Conservation (phyloP, 1,140 invertebrate species). For the Trialeurodes vaporariorum region DNA sequence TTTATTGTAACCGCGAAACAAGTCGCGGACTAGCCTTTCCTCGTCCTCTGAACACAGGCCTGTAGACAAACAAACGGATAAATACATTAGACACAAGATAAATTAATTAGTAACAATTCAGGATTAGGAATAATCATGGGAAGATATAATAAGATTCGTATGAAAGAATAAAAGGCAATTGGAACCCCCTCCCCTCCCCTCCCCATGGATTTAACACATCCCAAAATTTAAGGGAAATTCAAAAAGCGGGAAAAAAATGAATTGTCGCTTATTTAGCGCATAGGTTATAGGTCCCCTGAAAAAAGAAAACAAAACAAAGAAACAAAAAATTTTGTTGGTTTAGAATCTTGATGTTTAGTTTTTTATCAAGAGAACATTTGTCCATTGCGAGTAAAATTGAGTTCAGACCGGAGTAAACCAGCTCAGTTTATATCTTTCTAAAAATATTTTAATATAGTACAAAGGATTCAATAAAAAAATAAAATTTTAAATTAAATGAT, state of each 20-base stretch:
- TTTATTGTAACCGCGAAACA: slow-evolving; percentile 98
- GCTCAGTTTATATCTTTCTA: too few relatives aligned
- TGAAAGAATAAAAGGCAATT: slow-evolving; percentile 4
- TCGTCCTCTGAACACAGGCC: slow-evolving; percentile 82
- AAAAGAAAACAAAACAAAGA: too few relatives aligned
- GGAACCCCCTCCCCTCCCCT: too few relatives aligned
- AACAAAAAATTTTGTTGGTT: too few relatives aligned
- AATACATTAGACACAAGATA: slow-evolving; percentile 26
- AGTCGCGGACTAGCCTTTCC: slow-evolving; percentile 85
- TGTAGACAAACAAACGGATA: slow-evolving; percentile 25
- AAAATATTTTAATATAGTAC: too few relatives aligned
- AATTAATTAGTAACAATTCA: slow-evolving; percentile 22
- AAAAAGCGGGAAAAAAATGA: slow-evolving; percentile 5
- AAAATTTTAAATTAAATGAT: too few relatives aligned
- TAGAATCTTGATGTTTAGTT: too few relatives aligned
- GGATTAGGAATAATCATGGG: slow-evolving; percentile 19
- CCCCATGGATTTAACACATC: too few relatives aligned
- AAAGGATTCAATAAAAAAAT: too few relatives aligned
- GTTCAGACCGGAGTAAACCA: too few relatives aligned
- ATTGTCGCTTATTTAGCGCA: slow-evolving; percentile 9
- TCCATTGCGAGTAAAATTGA: too few relatives aligned
- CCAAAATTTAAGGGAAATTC: slow-evolving; percentile 8
- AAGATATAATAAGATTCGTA: slow-evolving; percentile 3
- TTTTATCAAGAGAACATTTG: too few relatives aligned
- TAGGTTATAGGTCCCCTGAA: slow-evolving; percentile 9